Base-by-base conservation (phyloP, 2,797 vertebrate genomes). In the Enteromius fasciolatus region DNA sequence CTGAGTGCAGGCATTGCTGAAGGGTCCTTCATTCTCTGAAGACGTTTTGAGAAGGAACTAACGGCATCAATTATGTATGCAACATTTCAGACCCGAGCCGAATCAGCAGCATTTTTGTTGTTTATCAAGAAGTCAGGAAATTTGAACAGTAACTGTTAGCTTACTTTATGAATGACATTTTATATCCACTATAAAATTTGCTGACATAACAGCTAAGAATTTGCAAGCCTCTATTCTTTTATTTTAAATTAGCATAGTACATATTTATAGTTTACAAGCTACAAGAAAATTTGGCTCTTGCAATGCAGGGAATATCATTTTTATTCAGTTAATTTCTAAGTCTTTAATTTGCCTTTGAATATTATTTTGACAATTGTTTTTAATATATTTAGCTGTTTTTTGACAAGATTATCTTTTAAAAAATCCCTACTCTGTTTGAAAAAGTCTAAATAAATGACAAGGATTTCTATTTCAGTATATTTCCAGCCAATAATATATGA, bases 1-100 rank as follows among this genome's bases (percentile, higher is more conserved):
- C 92, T 91, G 92, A 95, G 94, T 94, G 94, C 92, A 92, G 93
- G 94, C 95, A 93, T 93, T 91, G 91, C 92, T 94, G 92, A 94
- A 94, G 93, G 92, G 91, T 92, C 91, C 94, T 95, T 91, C 90
- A 91, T 92, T 91, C 90, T 93, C 92, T 92, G 91, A 95, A 93
- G 93, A 94, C 77, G 90, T 91, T 93, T 94, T 94, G 89, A 93
- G 94, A 92, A 91, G 94, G 90, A 92, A 93, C 91, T 92, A 80
- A 66, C 64, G 89, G 89, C 81, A 85, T 95, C 87, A 95, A 94
- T 95, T 93, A 95, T 95, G 94, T 84, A 94, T 90, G 84, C 1
- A 91, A 94, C 91, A 94, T 94, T 93, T 91, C 90, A 90, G 87
- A 92, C 92, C 52, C 61, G 81, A 78, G 70, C 89, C 77, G 85